Conservation (phyloP, 2,888 invertebrate genomes). For the Lepetodrilus schrolli region DNA sequence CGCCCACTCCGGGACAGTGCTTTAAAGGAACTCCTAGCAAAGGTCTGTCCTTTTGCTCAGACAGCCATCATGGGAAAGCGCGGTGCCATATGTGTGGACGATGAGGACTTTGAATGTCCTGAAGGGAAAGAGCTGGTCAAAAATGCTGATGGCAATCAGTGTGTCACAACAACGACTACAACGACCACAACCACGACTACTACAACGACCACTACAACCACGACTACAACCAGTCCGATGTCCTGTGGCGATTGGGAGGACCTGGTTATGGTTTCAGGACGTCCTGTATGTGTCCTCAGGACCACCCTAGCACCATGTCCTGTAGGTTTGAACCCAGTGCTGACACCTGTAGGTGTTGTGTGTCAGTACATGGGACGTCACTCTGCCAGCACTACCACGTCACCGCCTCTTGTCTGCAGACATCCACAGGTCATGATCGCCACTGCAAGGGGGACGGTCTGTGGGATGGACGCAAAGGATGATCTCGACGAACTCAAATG, state of each 20-base stretch:
- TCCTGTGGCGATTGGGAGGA: not conserved
- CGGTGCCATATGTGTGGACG: not conserved
- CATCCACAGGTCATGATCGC: slow-evolving; percentile 10
- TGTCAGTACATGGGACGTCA: slow-evolving; percentile 1
- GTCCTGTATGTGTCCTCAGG: not conserved
- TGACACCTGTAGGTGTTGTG: slow-evolving; percentile 37
- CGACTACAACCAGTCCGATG: slow-evolving; percentile 18
- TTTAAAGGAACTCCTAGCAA: not conserved
- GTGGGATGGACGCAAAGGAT: not conserved
- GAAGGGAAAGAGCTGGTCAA: not conserved
- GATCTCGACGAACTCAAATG: not conserved
- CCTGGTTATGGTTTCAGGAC: not conserved
- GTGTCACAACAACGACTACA: not conserved
- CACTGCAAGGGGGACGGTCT: slow-evolving; percentile 4
- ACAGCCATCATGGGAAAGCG: not conserved
- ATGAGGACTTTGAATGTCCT: not conserved
- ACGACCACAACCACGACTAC: not conserved
- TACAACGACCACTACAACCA: slow-evolving; percentile 2
- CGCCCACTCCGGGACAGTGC: slow-evolving; percentile 15
- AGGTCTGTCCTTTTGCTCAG: slow-evolving; percentile 13
- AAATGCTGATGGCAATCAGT: not conserved
- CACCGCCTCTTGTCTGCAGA: slow-evolving; percentile 17
- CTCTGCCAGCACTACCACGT: not conserved
- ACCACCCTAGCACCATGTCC: slow-evolving; percentile 42
- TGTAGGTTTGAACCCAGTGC: slow-evolving; percentile 37